These are phyloP conservation scores for Dicerorhinus sumatrensis DNA, from an alignment of 2,113 vertebrate genomes.

Conservation along the genomic window DNA sequence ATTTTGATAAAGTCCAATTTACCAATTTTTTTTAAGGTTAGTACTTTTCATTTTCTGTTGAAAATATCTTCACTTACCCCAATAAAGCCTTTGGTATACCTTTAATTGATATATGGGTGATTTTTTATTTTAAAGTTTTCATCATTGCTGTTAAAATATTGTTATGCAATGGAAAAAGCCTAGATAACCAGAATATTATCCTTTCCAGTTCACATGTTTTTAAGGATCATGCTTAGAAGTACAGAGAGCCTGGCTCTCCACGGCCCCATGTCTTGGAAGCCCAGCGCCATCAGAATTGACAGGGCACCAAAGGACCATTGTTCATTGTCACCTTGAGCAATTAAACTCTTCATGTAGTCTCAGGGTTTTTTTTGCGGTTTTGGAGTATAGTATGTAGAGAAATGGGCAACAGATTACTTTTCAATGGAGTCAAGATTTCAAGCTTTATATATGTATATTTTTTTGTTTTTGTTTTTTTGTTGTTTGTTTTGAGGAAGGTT, in stretches of 20 bases:
- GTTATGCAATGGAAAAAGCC: background rate
- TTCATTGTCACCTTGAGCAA: background rate
- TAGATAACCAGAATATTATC: background rate
- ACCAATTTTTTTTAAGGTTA: background rate
- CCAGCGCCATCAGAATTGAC: background rate
- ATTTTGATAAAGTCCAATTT: background rate
- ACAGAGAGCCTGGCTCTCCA: background rate
- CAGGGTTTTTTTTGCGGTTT: background rate
- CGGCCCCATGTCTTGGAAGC: background rate
- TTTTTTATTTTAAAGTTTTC: background rate
- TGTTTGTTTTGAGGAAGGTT: no score
- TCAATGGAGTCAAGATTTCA: background rate
- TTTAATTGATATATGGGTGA: background rate
- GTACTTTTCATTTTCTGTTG: background rate
- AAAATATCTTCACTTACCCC: background rate
- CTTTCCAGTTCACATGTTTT: background rate
- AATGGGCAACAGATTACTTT: background rate
- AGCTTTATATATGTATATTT: background rate
- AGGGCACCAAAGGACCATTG: background rate
- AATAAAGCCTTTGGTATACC: background rate
- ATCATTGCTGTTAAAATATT: background rate
- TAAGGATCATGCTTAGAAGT: background rate
- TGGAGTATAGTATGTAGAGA: background rate
- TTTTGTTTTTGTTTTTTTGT: no score
- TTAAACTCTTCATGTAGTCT: background rate